A percentile compares a stretch with the other conserved stretches of the same genome.
Conservation (phyloP, 2,888 invertebrate genomes). For the Hyalella azteca region DNA sequence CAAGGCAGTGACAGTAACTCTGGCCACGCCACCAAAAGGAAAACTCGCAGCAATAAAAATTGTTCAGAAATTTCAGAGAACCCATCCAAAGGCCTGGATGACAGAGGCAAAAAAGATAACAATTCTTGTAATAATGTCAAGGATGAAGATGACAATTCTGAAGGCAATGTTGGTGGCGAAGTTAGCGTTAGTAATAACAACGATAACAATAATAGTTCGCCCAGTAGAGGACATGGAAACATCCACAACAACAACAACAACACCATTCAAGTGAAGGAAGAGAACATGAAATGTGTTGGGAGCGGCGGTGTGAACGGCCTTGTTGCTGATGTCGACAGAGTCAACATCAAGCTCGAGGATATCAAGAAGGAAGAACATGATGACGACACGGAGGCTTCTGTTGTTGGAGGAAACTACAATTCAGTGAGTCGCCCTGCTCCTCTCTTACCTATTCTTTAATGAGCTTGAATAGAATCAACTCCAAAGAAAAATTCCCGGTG, state of each 20-base stretch:
- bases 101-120: constrained; percentile 45
- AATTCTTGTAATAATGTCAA: constrained; percentile 41
- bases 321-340: constrained; percentile 55
- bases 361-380: constrained; percentile 51
- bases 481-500: too few species aligned
- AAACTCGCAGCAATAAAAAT: constrained; percentile 38
- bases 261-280: constrained; percentile 32
- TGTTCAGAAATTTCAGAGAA: background rate
- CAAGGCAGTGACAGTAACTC: constrained; percentile 5
- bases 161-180: constrained; percentile 43
- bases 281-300: background rate
- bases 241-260: constrained; percentile 46
- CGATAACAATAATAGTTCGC: constrained; percentile 36
- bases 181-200: constrained; percentile 42
- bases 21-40: constrained; percentile 61
- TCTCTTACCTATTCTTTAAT: background rate
- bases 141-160: constrained; percentile 17
- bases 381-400: constrained; percentile 38
- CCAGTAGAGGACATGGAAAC: constrained; percentile 40
- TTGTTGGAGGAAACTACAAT: background rate
- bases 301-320: constrained; percentile 41
- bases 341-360: constrained; percentile 48
- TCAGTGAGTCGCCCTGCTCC: background rate
- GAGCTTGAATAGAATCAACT: too few species aligned
- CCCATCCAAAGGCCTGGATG: constrained; percentile 29